Percentiles rank a stretch among this genome's conserved stretches.
Conservation (phyloP, 2,888 invertebrate species). For the Rhagonycha lutea region DNA sequence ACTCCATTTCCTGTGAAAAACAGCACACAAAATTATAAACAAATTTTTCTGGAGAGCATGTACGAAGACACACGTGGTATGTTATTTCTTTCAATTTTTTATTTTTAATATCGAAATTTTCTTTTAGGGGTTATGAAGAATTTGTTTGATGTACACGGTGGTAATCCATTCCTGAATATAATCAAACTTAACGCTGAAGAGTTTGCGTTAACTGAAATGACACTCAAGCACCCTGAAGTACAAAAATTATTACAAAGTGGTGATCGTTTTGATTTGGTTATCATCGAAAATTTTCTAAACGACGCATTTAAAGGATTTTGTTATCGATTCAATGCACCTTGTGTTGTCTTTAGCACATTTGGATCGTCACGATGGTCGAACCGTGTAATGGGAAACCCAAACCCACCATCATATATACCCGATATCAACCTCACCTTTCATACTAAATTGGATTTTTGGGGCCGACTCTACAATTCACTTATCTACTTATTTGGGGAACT, state of each 20-base stretch:
- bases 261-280: constrained; percentile 39
- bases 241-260: not conserved
- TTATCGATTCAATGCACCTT: constrained; percentile 45
- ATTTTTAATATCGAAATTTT: not conserved
- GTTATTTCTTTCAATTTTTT: not conserved
- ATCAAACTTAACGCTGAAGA: not conserved
- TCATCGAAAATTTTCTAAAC: constrained; percentile 55
- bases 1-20: constrained; percentile 39
- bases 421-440: constrained; percentile 52
- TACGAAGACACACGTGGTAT: not conserved
- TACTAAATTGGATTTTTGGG: constrained; percentile 58
- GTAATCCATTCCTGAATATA: not conserved
- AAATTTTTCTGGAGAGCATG: not conserved
- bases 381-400: constrained; percentile 55
- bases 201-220: not conserved
- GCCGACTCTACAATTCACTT: constrained; percentile 60
- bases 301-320: constrained; percentile 54
- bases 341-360: constrained; percentile 49
- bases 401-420: constrained; percentile 57
- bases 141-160: not conserved
- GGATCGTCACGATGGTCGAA: constrained; percentile 54
- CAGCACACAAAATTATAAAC: constrained; percentile 49
- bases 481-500: constrained; percentile 28
- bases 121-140: not conserved
- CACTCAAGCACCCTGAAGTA: not conserved